These are phyloP conservation scores for Cataglyphis altisquamis DNA, from an alignment of 2,888 invertebrate genomes.

Conservation along the genomic window DNA sequence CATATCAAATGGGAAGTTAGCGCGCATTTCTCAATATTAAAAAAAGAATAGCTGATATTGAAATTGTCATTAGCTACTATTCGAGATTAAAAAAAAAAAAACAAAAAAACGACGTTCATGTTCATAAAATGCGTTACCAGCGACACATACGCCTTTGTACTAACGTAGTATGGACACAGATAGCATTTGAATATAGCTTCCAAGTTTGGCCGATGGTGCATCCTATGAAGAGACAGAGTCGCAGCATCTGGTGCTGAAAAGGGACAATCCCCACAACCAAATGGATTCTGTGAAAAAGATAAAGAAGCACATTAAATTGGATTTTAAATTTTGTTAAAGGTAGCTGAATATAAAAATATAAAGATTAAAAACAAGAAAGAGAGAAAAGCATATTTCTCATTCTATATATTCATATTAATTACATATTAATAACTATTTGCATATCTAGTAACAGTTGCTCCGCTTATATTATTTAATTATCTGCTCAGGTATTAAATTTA, in stretches of 20 bases:
- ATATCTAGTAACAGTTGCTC: background rate
- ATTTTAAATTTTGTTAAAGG: slow-evolving; percentile 1
- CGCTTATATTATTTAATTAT: background rate
- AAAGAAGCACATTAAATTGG: slow-evolving; percentile 3
- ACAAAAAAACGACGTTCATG: background rate
- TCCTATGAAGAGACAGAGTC: slow-evolving; percentile 89
- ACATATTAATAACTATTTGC: background rate
- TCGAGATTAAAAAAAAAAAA: background rate
- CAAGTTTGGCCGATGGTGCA: slow-evolving; percentile 90
- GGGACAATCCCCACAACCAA: slow-evolving; percentile 91
- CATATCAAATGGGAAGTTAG: slow-evolving; percentile 1
- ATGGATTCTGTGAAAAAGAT: slow-evolving; percentile 72
- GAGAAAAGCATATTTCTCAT: background rate
- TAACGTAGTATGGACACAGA: slow-evolving; percentile 93
- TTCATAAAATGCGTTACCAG: slow-evolving; percentile 17
- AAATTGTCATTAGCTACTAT: background rate
- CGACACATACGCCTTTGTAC: slow-evolving; percentile 89
- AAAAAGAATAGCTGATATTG: background rate
- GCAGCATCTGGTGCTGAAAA: slow-evolving; percentile 89
- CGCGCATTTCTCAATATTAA: background rate
- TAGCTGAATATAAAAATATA: background rate
- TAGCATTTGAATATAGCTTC: slow-evolving; percentile 93
- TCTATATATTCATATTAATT: background rate
- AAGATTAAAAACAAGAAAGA: slow-evolving; percentile 1
- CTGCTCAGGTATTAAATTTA: background rate